Percentiles rank a stretch among this genome's conserved stretches.
phyloP scores from a whole-genome alignment of 2,888 invertebrate species.

The Dendrolimus houi region DNA sequence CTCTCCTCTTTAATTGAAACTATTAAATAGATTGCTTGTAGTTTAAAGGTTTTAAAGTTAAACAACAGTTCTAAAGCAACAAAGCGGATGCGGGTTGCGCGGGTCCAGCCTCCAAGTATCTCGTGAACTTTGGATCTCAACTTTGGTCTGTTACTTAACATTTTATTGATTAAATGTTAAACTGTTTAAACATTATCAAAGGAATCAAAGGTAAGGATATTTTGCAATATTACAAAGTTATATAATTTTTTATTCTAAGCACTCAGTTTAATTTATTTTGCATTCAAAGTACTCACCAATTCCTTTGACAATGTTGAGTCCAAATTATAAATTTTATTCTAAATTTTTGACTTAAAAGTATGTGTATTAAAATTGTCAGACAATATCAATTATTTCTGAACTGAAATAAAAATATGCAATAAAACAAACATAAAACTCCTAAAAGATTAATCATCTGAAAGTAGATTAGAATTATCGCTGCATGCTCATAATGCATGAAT shows the following conservation, averaged over 20 bases:
- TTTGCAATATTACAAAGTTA: neutral
- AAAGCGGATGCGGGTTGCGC: slow-evolving; percentile 64
- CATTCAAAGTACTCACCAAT: neutral
- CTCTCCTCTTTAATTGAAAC: slow-evolving; percentile 42
- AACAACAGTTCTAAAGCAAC: slow-evolving; percentile 43
- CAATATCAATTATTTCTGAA: no score
- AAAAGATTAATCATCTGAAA: slow-evolving; percentile 24
- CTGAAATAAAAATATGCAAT: no score
- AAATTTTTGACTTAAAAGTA: no score
- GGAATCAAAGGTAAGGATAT: slow-evolving; percentile 17
- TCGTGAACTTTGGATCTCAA: slow-evolving; percentile 46
- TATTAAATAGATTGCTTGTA: slow-evolving; percentile 55
- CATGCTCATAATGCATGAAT: slow-evolving; percentile 36
- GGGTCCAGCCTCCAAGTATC: slow-evolving; percentile 71
- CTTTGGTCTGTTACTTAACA: slow-evolving; percentile 49
- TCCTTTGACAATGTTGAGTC: neutral
- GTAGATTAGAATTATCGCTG: slow-evolving; percentile 23
- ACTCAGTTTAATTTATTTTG: neutral
- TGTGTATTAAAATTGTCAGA: no score
- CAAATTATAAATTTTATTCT: slow-evolving; percentile 12
- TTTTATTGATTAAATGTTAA: slow-evolving; percentile 36
- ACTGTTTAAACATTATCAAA: slow-evolving; percentile 38
- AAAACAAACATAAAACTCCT: slow-evolving; percentile 1
- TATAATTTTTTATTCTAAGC: neutral
- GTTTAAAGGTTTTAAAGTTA: slow-evolving; percentile 52